These are phyloP conservation scores for Brachypalpus laphriformis DNA, from an alignment of 2,888 invertebrate genomes.

Conservation along the genomic window DNA sequence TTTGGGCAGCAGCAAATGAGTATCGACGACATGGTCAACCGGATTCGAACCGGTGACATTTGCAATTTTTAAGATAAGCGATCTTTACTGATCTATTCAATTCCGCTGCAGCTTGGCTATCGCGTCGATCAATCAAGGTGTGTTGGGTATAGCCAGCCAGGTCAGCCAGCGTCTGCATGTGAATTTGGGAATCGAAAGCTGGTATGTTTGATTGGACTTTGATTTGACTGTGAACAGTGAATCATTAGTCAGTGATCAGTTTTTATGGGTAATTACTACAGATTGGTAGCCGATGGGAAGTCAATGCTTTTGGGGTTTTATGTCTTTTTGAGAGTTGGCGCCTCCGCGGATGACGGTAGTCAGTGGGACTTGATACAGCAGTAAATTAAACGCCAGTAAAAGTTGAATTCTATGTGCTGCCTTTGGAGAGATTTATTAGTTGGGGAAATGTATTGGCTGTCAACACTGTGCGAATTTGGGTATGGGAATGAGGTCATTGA, in stretches of 20 bases:
- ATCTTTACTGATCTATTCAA: slow-evolving; percentile 71
- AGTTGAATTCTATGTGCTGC: slow-evolving; percentile 23
- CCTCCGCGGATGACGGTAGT: slow-evolving; percentile 27
- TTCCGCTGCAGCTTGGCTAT: slow-evolving; percentile 68
- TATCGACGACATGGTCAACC: slow-evolving; percentile 60
- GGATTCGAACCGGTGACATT: slow-evolving; percentile 69
- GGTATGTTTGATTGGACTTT: slow-evolving; percentile 52
- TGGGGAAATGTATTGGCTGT: slow-evolving; percentile 3
- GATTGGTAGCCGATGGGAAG: slow-evolving; percentile 61
- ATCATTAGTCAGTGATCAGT: slow-evolving; percentile 61
- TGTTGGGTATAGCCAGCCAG: slow-evolving; percentile 11
- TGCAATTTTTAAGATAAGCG: slow-evolving; percentile 71
- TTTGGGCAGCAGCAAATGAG: slow-evolving; percentile 4
- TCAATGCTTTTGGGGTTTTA: slow-evolving; percentile 45
- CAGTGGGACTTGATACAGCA: slow-evolving; percentile 31
- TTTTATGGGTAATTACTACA: slow-evolving; percentile 69
- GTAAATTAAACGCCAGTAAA: slow-evolving; percentile 60
- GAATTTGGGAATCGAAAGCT: slow-evolving; percentile 20
- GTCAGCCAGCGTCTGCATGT: not conserved
- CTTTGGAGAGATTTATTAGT: slow-evolving; percentile 49
- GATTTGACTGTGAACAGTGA: slow-evolving; percentile 48
- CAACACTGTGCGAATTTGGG: slow-evolving; percentile 30
- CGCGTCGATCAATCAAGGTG: slow-evolving; percentile 71
- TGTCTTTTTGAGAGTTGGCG: slow-evolving; percentile 54
- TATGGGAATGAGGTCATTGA: slow-evolving; percentile 3